Evolutionary conservation across 1,140 invertebrate genomes (phyloP).

Genomic region (Zaprionus ghesquierei): DNA sequence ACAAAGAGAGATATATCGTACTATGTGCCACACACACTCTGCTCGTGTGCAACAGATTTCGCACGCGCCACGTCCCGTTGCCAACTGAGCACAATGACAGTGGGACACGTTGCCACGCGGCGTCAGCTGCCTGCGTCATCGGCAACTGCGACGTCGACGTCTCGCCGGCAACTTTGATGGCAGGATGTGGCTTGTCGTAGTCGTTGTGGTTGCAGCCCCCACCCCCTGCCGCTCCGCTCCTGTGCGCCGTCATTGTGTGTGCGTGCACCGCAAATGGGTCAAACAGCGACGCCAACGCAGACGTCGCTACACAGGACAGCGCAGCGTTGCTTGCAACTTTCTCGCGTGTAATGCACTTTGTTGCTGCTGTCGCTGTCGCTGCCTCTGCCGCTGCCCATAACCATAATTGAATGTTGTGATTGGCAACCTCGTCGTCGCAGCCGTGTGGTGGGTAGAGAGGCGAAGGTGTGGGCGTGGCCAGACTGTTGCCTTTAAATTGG

Average conservation of each 20-base stretch:
- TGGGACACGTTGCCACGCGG: constrained; percentile 1
- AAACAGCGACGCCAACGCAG: constrained; percentile 11
- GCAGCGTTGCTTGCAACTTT: constrained; percentile 14
- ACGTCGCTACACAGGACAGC: constrained; percentile 6
- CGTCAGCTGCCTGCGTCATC: constrained; percentile 18
- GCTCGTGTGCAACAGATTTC: constrained; percentile 61
- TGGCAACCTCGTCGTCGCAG: constrained; percentile 27
- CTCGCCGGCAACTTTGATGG: constrained; percentile 51
- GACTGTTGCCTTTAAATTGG: constrained; percentile 51
- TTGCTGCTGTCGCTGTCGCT: constrained; percentile 14
- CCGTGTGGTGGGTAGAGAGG: too few species aligned
- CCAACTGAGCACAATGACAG: constrained; percentile 38
- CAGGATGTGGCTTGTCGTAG: constrained; percentile 54
- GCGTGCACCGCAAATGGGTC: constrained; percentile 43
- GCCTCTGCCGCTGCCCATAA: constrained; percentile 27
- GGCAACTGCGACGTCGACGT: constrained; percentile 14
- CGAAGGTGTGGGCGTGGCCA: not conserved
- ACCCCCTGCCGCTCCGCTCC: too few species aligned
- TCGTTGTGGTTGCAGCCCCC: constrained; percentile 1
- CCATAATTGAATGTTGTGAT: constrained; percentile 73
- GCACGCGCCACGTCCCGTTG: constrained; percentile 22
- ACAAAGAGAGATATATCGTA: too few species aligned
- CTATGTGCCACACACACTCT: not conserved
- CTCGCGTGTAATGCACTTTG: constrained; percentile 45
- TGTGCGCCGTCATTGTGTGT: not conserved